Conservation (phyloP, 1,140 invertebrate genomes). For the Ylistrum balloti region DNA sequence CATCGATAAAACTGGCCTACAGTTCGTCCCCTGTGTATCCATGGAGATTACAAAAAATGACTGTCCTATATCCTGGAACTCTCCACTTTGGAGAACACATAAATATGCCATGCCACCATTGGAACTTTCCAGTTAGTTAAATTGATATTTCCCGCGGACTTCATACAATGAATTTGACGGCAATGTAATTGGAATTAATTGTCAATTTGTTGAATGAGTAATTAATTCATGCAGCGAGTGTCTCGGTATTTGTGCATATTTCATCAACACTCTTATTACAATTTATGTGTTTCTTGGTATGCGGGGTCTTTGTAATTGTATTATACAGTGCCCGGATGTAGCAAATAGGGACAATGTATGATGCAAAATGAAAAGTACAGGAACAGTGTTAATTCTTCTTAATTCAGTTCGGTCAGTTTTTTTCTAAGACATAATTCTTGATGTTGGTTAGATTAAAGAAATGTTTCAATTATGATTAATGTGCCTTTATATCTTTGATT, state of each 20-base stretch:
- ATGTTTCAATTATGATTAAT: too few species aligned
- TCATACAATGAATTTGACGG: background rate
- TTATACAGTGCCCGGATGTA: background rate
- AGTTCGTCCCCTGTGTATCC: background rate
- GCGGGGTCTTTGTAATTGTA: background rate
- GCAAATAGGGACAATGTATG: background rate
- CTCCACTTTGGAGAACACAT: background rate
- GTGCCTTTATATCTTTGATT: too few species aligned
- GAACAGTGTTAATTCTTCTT: too few species aligned
- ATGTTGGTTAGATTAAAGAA: too few species aligned
- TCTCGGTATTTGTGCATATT: background rate
- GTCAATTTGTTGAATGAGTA: conserved; percentile 35
- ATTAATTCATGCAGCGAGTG: conserved; percentile 6
- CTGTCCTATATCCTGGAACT: conserved; percentile 31
- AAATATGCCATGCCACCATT: conserved; percentile 4
- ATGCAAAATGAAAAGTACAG: background rate
- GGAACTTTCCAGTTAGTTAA: background rate
- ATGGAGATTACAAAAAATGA: background rate
- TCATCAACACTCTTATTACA: conserved; percentile 19
- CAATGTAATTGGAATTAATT: conserved; percentile 1
- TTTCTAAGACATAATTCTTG: too few species aligned
- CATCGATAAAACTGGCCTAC: background rate
- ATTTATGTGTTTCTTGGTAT: conserved; percentile 35
- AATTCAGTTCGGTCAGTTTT: too few species aligned
- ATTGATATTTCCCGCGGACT: conserved; percentile 23